Conservation (phyloP, 1,140 invertebrate species). For the Megalopta genalis region DNA sequence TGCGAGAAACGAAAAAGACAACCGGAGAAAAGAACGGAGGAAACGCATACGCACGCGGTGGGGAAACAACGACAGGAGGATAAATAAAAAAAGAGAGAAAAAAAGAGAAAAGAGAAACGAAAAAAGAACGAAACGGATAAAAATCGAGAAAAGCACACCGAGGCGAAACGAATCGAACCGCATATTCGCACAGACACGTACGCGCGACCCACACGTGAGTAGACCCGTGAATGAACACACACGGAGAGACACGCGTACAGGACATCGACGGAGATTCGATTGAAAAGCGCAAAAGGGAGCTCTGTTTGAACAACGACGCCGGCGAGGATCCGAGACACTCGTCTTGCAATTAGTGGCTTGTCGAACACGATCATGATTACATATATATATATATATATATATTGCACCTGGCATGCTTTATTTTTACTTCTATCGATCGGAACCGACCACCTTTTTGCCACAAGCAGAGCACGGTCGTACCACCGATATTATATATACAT, state of each 20-base stretch:
- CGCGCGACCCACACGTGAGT: constrained; percentile 2
- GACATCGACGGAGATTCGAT: background rate
- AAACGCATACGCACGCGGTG: too few species aligned
- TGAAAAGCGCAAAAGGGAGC: background rate
- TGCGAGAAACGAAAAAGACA: too few species aligned
- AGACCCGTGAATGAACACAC: background rate
- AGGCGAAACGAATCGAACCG: background rate
- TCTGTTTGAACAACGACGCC: background rate
- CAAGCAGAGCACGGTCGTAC: background rate
- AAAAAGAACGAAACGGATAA: background rate
- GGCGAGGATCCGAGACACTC: background rate
- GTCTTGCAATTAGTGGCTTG: constrained; percentile 22
- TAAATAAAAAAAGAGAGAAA: too few species aligned
- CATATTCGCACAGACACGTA: too few species aligned
- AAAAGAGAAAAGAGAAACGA: background rate
- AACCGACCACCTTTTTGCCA: background rate
- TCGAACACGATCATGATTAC: constrained; percentile 14
- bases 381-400: constrained; percentile 36
- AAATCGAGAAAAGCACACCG: background rate
- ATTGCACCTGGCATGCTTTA: constrained; percentile 37
- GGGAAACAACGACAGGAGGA: too few species aligned
- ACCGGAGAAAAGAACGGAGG: too few species aligned
- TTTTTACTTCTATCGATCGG: constrained; percentile 9
- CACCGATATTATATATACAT: too few species aligned
- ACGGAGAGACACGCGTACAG: background rate